Percentiles rank a stretch among this genome's conserved stretches.
Conservation (phyloP, 2,113 vertebrate genomes). For the Hypanus sabinus region DNA sequence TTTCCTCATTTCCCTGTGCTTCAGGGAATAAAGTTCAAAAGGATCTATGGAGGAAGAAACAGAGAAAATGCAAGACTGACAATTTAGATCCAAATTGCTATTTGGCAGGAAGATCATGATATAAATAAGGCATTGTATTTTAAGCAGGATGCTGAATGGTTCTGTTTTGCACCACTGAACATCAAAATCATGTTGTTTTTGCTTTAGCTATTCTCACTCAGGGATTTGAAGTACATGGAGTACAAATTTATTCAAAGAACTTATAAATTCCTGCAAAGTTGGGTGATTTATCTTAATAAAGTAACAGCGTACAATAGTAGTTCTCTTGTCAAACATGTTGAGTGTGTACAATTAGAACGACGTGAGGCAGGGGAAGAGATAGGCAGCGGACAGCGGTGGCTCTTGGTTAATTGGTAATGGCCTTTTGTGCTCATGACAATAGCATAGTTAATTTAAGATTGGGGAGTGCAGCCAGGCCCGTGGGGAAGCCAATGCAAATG, state of each 20-base stretch:
- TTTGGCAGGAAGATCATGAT: neutral
- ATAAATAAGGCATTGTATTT: neutral
- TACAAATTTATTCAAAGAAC: constrained; percentile 14
- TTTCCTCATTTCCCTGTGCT: no score
- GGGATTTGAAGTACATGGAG: constrained; percentile 15
- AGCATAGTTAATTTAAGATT: neutral
- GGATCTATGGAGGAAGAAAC: neutral
- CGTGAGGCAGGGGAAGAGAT: neutral
- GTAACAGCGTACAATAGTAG: constrained; percentile 3
- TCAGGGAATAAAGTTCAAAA: neutral
- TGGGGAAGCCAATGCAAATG: neutral
- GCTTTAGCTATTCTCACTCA: neutral
- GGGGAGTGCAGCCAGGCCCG: neutral
- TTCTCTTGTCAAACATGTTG: constrained; percentile 16
- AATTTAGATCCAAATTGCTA: neutral
- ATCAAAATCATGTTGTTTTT: neutral
- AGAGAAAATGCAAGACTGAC: neutral
- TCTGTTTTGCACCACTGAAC: neutral
- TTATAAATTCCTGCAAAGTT: constrained; percentile 5
- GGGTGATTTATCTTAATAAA: constrained; percentile 30
- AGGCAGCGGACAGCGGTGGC: neutral
- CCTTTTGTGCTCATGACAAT: constrained; percentile 11
- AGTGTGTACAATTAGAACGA: constrained; percentile 16
- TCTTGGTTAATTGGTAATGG: constrained; percentile 22
- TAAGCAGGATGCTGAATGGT: neutral